A percentile compares a stretch with the other conserved stretches of the same genome.
Conservation (phyloP, 2,113 vertebrate genomes). For the Silurus asotus region DNA sequence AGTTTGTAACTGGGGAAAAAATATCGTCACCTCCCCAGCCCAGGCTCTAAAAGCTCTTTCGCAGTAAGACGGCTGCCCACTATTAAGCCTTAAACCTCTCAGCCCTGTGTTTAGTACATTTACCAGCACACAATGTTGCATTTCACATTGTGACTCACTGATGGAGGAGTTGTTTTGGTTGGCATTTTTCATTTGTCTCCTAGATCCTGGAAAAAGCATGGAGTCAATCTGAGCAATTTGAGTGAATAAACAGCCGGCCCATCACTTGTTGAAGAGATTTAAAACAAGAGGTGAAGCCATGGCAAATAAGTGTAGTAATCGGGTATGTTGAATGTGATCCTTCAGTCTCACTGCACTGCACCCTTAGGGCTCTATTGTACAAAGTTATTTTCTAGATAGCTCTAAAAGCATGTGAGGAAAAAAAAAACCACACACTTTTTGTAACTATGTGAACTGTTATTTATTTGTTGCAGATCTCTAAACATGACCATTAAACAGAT, state of each 20-base stretch:
- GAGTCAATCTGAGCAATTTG: slow-evolving; percentile 68
- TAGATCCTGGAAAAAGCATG: slow-evolving; percentile 66
- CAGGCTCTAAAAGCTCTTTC: slow-evolving; percentile 21
- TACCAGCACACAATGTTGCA: slow-evolving; percentile 34
- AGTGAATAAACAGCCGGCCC: slow-evolving; percentile 69
- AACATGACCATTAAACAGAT: not conserved
- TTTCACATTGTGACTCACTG: slow-evolving; percentile 54
- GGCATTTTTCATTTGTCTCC: slow-evolving; percentile 54
- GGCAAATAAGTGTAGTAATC: slow-evolving; percentile 72
- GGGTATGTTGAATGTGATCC: slow-evolving; percentile 65
- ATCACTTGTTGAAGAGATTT: slow-evolving; percentile 70
- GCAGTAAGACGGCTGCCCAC: slow-evolving; percentile 11
- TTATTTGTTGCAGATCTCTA: not conserved
- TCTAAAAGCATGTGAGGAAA: not conserved
- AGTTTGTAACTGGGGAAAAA: not conserved
- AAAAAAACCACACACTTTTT: not conserved
- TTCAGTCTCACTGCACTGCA: slow-evolving; percentile 60
- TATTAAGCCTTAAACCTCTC: slow-evolving; percentile 22
- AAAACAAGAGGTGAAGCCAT: slow-evolving; percentile 74
- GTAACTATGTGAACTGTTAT: not conserved
- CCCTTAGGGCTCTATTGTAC: slow-evolving; percentile 45
- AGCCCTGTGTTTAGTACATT: slow-evolving; percentile 8
- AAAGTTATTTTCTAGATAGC: not conserved
- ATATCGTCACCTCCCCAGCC: not conserved
- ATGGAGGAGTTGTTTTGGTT: slow-evolving; percentile 64